A percentile compares a stretch with the other conserved stretches of the same genome.
Conservation (phyloP, 2,797 vertebrate genomes). For the Rhynchonycteris naso region DNA sequence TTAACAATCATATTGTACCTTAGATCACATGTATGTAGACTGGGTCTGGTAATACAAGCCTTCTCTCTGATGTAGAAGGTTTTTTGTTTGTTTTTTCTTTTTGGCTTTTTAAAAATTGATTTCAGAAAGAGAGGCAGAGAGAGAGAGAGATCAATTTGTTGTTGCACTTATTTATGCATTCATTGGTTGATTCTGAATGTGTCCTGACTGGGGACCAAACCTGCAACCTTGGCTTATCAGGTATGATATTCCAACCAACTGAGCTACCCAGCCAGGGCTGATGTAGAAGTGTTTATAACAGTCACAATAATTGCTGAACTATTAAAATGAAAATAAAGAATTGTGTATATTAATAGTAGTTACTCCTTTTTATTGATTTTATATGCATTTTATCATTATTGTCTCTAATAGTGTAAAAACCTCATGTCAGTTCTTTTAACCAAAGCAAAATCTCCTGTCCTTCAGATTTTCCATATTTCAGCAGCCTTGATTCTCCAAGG, state of each 20-base stretch:
- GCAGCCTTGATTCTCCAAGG: background rate
- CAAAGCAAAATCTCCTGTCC: constrained; percentile 1
- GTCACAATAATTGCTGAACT: background rate
- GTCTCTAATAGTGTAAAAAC: background rate
- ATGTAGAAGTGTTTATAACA: background rate
- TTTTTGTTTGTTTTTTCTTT: background rate
- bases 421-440: constrained; percentile 22
- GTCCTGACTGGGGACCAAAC: too few relatives aligned
- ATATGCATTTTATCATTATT: background rate
- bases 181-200: too few relatives aligned
- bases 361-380: background rate
- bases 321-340: constrained; percentile 23
- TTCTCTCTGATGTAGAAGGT: background rate
- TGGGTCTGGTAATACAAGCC: background rate
- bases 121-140: too few relatives aligned
- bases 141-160: too few relatives aligned
- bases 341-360: constrained; percentile 2
- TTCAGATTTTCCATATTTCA: constrained; percentile 8
- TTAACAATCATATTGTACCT: background rate
- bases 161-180: too few relatives aligned
- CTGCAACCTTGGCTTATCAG: too few relatives aligned
- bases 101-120: too few relatives aligned
- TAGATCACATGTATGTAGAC: background rate
- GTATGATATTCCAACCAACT: background rate
- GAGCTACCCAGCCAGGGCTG: background rate